Evolutionary conservation across 2,113 vertebrate species (phyloP), one percentile per base, ranked within the genome.

Genomic region (Polypterus senegalus): DNA sequence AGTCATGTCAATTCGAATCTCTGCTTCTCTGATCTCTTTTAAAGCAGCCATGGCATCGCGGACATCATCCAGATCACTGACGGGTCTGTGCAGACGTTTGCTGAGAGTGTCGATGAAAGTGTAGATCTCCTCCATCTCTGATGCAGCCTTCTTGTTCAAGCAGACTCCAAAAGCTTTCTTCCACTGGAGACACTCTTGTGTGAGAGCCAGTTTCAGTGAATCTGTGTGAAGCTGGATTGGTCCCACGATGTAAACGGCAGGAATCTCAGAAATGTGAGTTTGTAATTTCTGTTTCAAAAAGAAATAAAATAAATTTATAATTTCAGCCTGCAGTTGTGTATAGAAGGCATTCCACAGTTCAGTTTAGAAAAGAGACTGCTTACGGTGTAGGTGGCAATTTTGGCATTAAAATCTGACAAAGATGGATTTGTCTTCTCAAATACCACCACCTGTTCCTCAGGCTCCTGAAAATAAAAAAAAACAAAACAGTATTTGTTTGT

Each of bases 321-420:
- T 3, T 9, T 45, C 62, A 66, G 27, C 27, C 27, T 27, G 27
- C 27, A 27, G 27, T 27, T 1, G 27, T 27, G 27, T 27, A 27
- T 27, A 27, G 27, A 27, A 27, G 27, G 27, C 27, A 27, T 27
- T 27, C 27, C 27, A 27, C 27, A 27, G 27, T 27, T 27, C 27
- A 27, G 27, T 6, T 4, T 46, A 72, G 0, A 5, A 27, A 3
- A 52, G 2, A 7, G 6, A 56, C 67, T 74, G 76, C 80, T 77
- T 78, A 82, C 80, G 61, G 73, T 73, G 66, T 80, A 80, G 54
- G 66, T 61, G 52, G 57, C 70, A 27, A 82, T 75, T 64, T 81
- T 72, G 63, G 59, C 66, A 62, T 78, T 70, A 66, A 81, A 78
- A 67, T 81, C 77, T 66, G 71, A 64, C 48, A 69, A 70, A 48